Evolutionary conservation across 2,888 invertebrate genomes (phyloP), one percentile per base, ranked within the genome.

Genomic region (Heliconius hortense): DNA sequence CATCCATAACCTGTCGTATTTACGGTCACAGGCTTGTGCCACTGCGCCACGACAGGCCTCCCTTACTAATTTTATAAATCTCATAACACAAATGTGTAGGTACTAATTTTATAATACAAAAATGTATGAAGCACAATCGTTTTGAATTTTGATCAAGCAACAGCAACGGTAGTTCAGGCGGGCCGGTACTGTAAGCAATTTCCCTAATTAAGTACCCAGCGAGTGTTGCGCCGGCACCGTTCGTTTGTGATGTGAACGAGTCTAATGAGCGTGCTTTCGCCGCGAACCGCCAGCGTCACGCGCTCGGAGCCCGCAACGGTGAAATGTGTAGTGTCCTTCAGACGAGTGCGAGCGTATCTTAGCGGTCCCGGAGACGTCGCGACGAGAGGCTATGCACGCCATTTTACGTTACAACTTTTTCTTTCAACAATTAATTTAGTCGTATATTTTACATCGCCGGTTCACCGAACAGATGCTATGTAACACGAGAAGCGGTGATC

Each of bases 201-300:
- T 91, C 87, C 86, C 89, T 92, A 92, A 91, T 92, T 90, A 91
- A 89, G 88, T 86, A 88, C 82, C 83, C 87, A 84, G 80, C 81
- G 85, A 83, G 85, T 86, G 85, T 85, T 83, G 83, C 82, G 84
- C 79, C 76, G 77, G 71, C 71, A 60, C 78, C 80, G 80, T 81
- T 82, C 83, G 84, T 87, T 88, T 85, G 85, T 83, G 83, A 86
- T 86, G 85, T 84, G 84, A 84, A 78, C 82, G 77, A 81, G 73
- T 81, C 82, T 85, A 85, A 85, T 84, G 84, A 85, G 83, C 79
- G 80, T 82, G 83, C 84, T 85, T 85, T 84, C 83, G 79, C 81
- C 77, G 78, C 74, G 72, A 35, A 53, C 77, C 74, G 77, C 75
- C 66, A 73, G 74, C 76, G 80, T 80, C 77, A 77, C 81, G 80